Evolutionary conservation across 2,888 invertebrate genomes (phyloP).

Genomic region (Stenotaenia linearis): DNA sequence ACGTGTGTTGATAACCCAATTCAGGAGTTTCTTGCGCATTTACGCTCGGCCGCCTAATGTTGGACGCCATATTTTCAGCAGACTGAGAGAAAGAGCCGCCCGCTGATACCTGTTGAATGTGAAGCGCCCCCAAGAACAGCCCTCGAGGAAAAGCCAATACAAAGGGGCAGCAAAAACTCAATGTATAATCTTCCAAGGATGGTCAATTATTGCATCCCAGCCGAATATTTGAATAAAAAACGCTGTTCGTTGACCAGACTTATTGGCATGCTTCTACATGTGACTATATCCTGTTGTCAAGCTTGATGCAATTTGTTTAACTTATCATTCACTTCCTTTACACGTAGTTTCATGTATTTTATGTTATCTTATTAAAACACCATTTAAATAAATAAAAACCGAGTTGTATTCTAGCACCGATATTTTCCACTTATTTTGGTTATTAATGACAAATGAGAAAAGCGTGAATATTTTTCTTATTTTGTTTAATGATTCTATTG

Average conservation of each 20-base stretch:
- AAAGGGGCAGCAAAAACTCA: slow-evolving; percentile 6
- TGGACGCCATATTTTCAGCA: slow-evolving; percentile 30
- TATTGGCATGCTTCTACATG: not conserved
- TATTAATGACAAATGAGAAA: too few species aligned
- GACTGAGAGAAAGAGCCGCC: slow-evolving; percentile 16
- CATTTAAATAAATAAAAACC: not conserved
- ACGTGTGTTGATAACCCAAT: slow-evolving; percentile 64
- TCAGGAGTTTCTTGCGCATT: slow-evolving; percentile 45
- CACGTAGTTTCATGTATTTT: not conserved
- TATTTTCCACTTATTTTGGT: too few species aligned
- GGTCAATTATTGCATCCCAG: not conserved
- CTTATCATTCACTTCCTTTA: not conserved
- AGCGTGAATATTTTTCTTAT: too few species aligned
- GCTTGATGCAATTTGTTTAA: not conserved
- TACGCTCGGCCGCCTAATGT: not conserved
- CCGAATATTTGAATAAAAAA: not conserved
- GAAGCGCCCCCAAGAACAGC: slow-evolving; percentile 6
- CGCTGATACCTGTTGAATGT: slow-evolving; percentile 26
- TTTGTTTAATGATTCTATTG: not conserved
- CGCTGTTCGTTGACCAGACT: not conserved
- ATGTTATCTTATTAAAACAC: not conserved
- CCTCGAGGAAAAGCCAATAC: not conserved
- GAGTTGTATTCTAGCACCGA: too few species aligned
- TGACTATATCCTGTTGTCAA: not conserved
- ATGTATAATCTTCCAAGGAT: not conserved